phyloP scores from a whole-genome alignment of 1,140 invertebrate genomes.

The Pararge aegeria region DNA sequence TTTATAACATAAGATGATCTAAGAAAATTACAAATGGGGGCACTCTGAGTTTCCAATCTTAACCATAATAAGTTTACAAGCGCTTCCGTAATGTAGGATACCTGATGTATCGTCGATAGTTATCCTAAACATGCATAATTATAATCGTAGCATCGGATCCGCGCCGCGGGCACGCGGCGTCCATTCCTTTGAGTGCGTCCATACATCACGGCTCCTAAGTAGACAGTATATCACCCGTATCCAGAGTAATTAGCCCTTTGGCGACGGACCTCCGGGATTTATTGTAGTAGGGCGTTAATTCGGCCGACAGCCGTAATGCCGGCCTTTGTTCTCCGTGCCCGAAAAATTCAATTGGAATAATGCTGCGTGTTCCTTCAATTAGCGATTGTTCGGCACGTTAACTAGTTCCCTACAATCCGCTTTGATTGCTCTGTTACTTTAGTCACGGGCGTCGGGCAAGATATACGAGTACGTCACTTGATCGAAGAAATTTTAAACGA shows the following conservation, averaged over 20 bases:
- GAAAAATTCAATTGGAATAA: constrained; percentile 68
- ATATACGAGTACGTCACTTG: no score
- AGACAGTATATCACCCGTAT: constrained; percentile 78
- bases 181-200: constrained; percentile 65
- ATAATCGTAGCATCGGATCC: constrained; percentile 63
- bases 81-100: constrained; percentile 21
- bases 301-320: constrained; percentile 70
- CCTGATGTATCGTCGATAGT: constrained; percentile 34
- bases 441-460: background rate
- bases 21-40: no score
- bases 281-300: constrained; percentile 75
- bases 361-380: constrained; percentile 27
- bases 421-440: background rate
- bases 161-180: constrained; percentile 63
- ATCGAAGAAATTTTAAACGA: no score
- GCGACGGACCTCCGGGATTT: constrained; percentile 75
- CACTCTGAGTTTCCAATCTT: background rate
- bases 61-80: constrained; percentile 2
- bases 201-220: constrained; percentile 76
- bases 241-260: constrained; percentile 76
- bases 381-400: constrained; percentile 1
- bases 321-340: constrained; percentile 66
- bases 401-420: background rate
- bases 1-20: no score
- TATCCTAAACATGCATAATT: constrained; percentile 74